Conservation (phyloP, 2,888 invertebrate genomes). For the Prostheceraeus crozeri region DNA sequence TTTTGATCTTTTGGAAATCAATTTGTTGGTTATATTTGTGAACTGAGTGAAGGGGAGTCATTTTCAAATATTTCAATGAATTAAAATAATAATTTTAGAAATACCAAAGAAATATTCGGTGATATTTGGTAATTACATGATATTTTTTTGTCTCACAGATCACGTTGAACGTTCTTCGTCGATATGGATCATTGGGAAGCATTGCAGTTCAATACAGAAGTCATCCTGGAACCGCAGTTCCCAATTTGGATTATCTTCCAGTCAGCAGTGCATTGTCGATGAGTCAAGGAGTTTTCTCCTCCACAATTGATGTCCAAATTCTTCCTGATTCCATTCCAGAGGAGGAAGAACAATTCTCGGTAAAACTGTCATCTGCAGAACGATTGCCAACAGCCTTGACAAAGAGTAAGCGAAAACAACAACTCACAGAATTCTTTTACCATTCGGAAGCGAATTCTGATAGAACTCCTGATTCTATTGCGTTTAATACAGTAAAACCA, state of each 20-base stretch:
- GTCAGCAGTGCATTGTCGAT: conserved; percentile 45
- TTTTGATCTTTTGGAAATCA: no score
- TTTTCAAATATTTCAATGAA: background rate
- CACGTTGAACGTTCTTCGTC: conserved; percentile 46
- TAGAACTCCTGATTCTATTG: no score
- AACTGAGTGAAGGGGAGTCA: no score
- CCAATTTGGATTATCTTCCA: conserved; percentile 39
- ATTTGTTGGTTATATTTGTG: no score
- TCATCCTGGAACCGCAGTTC: conserved; percentile 43
- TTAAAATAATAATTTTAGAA: background rate
- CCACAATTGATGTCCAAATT: conserved; percentile 43
- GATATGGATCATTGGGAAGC: conserved; percentile 48
- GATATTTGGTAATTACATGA: background rate
- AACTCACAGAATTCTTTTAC: no score
- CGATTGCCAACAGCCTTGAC: conserved; percentile 46
- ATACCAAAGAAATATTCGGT: background rate
- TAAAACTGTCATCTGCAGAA: conserved; percentile 47
- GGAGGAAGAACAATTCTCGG: conserved; percentile 47
- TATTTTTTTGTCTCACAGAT: conserved; percentile 42
- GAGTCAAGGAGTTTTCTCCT: conserved; percentile 42
- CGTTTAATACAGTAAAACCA: no score
- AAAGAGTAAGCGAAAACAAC: conserved; percentile 45
- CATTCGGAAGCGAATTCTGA: no score
- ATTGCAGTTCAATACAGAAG: conserved; percentile 47
- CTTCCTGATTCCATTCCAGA: conserved; percentile 49